phyloP scores from a whole-genome alignment of 2,888 invertebrate species.

The Amorpha juglandis region DNA sequence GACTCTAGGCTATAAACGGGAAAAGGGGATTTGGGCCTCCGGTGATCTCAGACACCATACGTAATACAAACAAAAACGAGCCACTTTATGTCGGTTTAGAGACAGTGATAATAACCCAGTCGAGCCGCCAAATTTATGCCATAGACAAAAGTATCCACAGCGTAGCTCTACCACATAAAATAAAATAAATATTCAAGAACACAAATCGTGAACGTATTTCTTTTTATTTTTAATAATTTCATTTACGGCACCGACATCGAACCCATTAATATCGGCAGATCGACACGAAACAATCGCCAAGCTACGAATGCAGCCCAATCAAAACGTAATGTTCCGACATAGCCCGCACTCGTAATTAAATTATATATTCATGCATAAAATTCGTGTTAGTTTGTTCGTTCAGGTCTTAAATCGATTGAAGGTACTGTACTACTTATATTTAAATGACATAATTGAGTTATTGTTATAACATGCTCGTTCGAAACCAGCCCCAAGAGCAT shows the following conservation, averaged over 20 bases:
- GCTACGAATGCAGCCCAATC: conserved; percentile 51
- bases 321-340: conserved; percentile 46
- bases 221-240: conserved; percentile 1
- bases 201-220: neutral
- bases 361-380: conserved; percentile 69
- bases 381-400: conserved; percentile 43
- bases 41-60: too few relatives aligned
- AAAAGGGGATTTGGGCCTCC: too few relatives aligned
- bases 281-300: conserved; percentile 31
- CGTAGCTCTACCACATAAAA: neutral
- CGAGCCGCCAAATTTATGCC: too few relatives aligned
- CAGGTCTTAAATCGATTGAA: conserved; percentile 12
- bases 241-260: neutral
- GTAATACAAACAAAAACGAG: too few relatives aligned
- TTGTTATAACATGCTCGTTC: too few relatives aligned
- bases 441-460: too few relatives aligned
- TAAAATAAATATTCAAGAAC: conserved; percentile 3
- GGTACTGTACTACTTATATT: neutral
- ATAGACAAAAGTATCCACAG: too few relatives aligned
- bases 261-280: conserved; percentile 2
- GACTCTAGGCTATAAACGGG: too few relatives aligned
- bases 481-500: too few relatives aligned
- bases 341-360: conserved; percentile 61
- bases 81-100: too few relatives aligned
- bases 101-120: too few relatives aligned